These are phyloP conservation scores for Cheilosia scutellata DNA, from an alignment of 2,888 invertebrate species.

Conservation along the genomic window DNA sequence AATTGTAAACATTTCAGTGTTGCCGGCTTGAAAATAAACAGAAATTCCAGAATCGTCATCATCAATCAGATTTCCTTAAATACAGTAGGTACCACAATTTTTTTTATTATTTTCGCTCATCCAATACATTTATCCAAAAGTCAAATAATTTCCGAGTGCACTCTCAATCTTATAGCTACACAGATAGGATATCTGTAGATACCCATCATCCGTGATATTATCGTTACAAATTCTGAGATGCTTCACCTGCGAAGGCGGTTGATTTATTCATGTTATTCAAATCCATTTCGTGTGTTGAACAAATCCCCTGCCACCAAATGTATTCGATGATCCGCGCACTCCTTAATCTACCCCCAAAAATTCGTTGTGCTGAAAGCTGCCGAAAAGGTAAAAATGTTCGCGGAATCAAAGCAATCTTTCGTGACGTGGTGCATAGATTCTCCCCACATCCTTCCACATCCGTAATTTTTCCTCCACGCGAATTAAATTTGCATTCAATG, in stretches of 20 bases:
- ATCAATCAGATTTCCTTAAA: too few relatives aligned
- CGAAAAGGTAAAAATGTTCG: constrained; percentile 63
- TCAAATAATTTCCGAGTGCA: not conserved
- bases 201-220: constrained; percentile 57
- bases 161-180: not conserved
- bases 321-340: constrained; percentile 40
- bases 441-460: constrained; percentile 20
- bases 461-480: constrained; percentile 66
- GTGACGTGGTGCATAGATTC: constrained; percentile 35
- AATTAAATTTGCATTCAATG: constrained; percentile 75
- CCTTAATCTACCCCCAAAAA: constrained; percentile 41
- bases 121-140: not conserved
- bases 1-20: too few relatives aligned
- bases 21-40: too few relatives aligned
- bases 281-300: constrained; percentile 77
- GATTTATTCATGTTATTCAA: constrained; percentile 78
- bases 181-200: constrained; percentile 1
- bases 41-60: too few relatives aligned
- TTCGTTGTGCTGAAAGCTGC: constrained; percentile 41
- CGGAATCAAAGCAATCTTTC: constrained; percentile 62
- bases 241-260: constrained; percentile 67
- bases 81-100: too few relatives aligned
- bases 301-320: constrained; percentile 50
- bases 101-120: too few relatives aligned
- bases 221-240: constrained; percentile 67